Percentiles rank a stretch among this genome's conserved stretches.
These are phyloP conservation scores for Mylabris sibirica DNA, from an alignment of 2,888 invertebrate species.

Conservation along the genomic window DNA sequence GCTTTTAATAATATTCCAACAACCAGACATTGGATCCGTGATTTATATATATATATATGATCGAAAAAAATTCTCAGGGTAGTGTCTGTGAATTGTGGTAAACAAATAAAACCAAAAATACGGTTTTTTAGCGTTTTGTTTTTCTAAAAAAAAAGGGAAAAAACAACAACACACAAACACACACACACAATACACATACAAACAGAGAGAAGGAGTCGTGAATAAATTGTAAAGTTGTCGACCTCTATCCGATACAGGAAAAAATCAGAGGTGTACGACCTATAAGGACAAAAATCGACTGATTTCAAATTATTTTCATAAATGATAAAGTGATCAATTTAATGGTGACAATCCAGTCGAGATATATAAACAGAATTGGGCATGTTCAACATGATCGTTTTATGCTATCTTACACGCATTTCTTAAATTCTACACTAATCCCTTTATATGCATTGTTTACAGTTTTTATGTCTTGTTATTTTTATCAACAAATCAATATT, in stretches of 20 bases:
- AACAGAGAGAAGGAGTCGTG: neutral
- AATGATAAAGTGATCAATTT: neutral
- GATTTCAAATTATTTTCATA: neutral
- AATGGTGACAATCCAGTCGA: no score
- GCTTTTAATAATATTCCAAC: neutral
- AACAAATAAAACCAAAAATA: neutral
- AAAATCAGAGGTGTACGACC: neutral
- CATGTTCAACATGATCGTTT: no score
- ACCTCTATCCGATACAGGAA: neutral
- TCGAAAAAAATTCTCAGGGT: neutral
- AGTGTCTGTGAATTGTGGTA: neutral
- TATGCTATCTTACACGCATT: neutral
- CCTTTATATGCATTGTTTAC: neutral
- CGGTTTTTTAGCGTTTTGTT: neutral
- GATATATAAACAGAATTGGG: no score
- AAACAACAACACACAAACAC: no score
- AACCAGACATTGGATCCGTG: neutral
- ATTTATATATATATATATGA: neutral
- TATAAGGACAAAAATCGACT: neutral
- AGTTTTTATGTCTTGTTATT: neutral
- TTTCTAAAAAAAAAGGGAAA: neutral
- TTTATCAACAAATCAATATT: neutral
- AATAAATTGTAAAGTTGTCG: constrained; percentile 4
- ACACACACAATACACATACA: no score
- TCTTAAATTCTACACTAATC: neutral